A percentile compares a stretch with the other conserved stretches of the same genome.
These are phyloP conservation scores for Acanthosepion esculentum DNA, from an alignment of 2,888 invertebrate genomes.

Conservation along the genomic window DNA sequence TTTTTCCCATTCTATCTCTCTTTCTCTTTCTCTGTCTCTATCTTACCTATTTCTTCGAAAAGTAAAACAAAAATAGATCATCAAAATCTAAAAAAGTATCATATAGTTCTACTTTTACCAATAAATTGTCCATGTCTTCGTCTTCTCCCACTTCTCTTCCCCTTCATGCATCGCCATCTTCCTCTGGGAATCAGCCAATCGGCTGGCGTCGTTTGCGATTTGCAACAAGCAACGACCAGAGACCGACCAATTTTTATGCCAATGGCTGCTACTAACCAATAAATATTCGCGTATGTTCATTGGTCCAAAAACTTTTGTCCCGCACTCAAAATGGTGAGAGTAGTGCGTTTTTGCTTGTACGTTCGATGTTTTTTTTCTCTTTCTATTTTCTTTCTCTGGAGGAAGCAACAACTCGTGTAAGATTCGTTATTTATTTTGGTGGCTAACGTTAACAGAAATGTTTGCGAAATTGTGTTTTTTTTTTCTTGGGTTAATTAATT, in stretches of 20 bases:
- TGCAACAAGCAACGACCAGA: conserved; percentile 4
- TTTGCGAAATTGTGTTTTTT: not conserved
- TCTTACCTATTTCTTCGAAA: not conserved
- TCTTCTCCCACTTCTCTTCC: not conserved
- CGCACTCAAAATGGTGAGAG: not conserved
- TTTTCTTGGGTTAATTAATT: not conserved
- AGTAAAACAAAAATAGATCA: not conserved
- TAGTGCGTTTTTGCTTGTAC: not conserved
- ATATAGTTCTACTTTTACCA: not conserved
- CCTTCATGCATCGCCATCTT: not conserved
- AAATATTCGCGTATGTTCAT: not conserved
- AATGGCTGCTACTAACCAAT: not conserved
- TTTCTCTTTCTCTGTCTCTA: not conserved
- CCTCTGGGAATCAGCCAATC: not conserved
- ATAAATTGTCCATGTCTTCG: not conserved
- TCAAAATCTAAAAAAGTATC: not conserved
- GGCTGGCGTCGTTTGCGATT: not conserved
- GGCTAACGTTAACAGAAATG: not conserved
- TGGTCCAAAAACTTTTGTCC: conserved; percentile 20
- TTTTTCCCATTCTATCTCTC: not conserved
- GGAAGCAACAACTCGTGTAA: not conserved
- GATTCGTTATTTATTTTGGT: not conserved
- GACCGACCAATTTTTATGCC: not conserved
- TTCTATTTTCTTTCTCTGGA: not conserved
- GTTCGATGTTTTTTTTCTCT: not conserved